These are phyloP conservation scores for Spicauda simplicius DNA, from an alignment of 2,888 invertebrate genomes.

Conservation along the genomic window DNA sequence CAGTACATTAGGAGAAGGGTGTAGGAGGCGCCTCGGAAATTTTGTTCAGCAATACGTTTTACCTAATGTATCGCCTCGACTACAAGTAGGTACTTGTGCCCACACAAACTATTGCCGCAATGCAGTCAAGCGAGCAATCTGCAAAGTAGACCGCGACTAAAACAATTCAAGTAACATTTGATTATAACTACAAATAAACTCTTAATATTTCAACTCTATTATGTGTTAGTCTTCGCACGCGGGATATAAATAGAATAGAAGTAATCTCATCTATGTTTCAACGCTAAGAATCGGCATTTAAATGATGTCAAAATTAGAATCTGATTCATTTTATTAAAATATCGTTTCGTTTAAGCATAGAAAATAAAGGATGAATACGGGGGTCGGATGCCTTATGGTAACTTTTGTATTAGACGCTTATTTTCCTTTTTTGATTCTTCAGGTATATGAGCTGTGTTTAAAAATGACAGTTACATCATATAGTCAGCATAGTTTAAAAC, in stretches of 20 bases:
- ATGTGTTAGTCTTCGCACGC: constrained; percentile 1
- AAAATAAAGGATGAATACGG: background rate
- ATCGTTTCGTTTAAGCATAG: background rate
- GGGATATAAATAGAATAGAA: constrained; percentile 17
- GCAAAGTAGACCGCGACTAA: constrained; percentile 57
- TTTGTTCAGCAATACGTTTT: background rate
- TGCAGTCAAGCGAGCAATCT: constrained; percentile 55
- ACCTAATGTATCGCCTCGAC: background rate
- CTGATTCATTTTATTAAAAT: constrained; percentile 20
- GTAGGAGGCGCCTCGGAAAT: background rate
- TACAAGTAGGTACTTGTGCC: background rate
- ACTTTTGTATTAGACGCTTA: constrained; percentile 2
- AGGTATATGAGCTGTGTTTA: constrained; percentile 6
- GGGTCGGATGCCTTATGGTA: constrained; percentile 11
- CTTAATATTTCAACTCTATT: background rate
- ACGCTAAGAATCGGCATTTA: constrained; percentile 11
- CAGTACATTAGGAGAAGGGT: constrained; percentile 8
- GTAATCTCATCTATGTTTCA: constrained; percentile 17
- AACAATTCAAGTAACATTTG: background rate
- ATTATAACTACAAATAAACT: background rate
- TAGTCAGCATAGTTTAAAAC: constrained; percentile 8
- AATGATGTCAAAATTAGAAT: constrained; percentile 12
- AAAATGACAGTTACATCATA: constrained; percentile 21
- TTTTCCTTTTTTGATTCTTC: constrained; percentile 7
- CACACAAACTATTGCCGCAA: constrained; percentile 51